Percentiles rank a stretch among this genome's conserved stretches.
Conservation (phyloP, 1,140 invertebrate genomes). For the Papilio polyxenes region DNA sequence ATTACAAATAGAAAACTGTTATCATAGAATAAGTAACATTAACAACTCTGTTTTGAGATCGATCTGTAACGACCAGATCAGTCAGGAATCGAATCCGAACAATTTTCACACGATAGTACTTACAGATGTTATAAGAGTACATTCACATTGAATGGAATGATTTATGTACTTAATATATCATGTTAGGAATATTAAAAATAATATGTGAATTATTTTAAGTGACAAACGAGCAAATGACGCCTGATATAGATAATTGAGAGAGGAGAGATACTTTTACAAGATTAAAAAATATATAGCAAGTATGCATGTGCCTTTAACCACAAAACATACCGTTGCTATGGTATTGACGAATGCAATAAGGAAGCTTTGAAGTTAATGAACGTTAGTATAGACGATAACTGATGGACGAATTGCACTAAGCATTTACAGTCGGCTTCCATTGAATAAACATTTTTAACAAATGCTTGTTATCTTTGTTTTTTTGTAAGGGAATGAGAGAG, state of each 20-base stretch:
- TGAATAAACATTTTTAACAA: background rate
- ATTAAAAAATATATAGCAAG: background rate
- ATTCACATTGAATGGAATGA: constrained; percentile 3
- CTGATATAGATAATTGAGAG: too few relatives aligned
- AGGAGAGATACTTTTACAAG: too few relatives aligned
- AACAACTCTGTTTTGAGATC: background rate
- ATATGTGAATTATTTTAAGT: too few relatives aligned
- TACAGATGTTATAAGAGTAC: background rate
- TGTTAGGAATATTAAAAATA: background rate
- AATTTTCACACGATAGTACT: constrained; percentile 16
- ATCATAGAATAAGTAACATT: background rate
- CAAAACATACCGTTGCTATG: constrained; percentile 28
- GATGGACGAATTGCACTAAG: background rate
- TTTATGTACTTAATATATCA: background rate
- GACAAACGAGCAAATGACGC: too few relatives aligned
- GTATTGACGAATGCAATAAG: constrained; percentile 29
- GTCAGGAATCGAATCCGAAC: background rate
- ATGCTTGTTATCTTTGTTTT: background rate
- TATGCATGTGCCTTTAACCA: constrained; percentile 28
- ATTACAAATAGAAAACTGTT: background rate
- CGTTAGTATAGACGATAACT: background rate
- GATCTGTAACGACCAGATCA: background rate
- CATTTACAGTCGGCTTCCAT: background rate
- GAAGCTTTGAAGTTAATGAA: constrained; percentile 15
- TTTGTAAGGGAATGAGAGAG: background rate